Percentiles rank a stretch among this genome's conserved stretches.
Conservation (phyloP, 2,113 vertebrate species). For the Pavo muticus region DNA sequence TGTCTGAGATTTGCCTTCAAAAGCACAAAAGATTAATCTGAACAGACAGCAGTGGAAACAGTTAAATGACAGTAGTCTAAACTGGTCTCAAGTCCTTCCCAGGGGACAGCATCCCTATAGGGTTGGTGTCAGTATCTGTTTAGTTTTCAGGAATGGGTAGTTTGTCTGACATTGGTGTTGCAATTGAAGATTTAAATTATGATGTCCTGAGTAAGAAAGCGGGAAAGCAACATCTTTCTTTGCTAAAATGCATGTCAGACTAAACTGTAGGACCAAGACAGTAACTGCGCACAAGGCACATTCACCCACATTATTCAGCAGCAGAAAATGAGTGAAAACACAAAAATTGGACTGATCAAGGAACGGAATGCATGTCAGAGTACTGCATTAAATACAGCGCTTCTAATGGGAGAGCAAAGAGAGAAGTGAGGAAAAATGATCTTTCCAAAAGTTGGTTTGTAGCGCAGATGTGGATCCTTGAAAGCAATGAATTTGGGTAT, state of each 20-base stretch:
- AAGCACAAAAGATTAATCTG: not conserved
- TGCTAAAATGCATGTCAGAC: not conserved
- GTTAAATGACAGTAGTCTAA: not conserved
- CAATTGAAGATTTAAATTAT: not conserved
- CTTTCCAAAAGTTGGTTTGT: not conserved
- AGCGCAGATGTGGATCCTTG: not conserved
- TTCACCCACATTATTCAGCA: not conserved
- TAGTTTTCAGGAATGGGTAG: not conserved
- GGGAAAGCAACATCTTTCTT: not conserved
- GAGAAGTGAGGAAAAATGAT: not conserved
- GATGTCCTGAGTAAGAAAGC: not conserved
- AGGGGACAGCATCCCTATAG: not conserved
- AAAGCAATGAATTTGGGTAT: not conserved
- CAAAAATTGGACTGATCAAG: not conserved
- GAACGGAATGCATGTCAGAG: not conserved
- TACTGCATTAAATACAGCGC: not conserved
- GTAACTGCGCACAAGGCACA: not conserved
- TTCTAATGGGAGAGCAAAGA: not conserved
- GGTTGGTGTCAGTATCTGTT: not conserved
- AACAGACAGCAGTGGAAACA: not conserved
- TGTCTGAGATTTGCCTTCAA: not conserved
- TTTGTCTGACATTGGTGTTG: not conserved
- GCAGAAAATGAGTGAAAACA: not conserved
- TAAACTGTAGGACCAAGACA: not conserved
- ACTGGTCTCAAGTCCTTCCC: not conserved